Percentiles rank a stretch among this genome's conserved stretches.
These are phyloP conservation scores for Pseudonaja textilis DNA, from an alignment of 2,113 vertebrate species.

Conservation along the genomic window DNA sequence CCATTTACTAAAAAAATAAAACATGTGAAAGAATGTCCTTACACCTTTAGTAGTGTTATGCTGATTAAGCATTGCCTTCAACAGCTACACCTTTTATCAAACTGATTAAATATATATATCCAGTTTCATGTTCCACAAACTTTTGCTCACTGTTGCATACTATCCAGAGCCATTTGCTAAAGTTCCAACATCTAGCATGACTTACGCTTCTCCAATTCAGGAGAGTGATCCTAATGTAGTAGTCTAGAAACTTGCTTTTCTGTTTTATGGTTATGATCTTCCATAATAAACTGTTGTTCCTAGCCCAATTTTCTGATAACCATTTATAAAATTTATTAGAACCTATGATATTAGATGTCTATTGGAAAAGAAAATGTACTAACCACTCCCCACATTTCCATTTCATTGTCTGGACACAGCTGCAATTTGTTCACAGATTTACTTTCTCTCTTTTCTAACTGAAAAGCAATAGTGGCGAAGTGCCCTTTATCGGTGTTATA, in stretches of 20 bases:
- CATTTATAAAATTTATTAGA: background rate
- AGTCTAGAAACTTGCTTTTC: background rate
- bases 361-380: background rate
- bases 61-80: background rate
- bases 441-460: fast-evolving
- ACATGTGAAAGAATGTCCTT: background rate
- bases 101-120: background rate
- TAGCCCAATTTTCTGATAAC: background rate
- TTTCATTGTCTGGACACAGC: background rate
- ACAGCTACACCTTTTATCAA: background rate
- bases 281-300: background rate
- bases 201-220: background rate
- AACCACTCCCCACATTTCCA: background rate
- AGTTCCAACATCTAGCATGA: background rate
- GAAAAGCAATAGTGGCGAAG: background rate
- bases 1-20: background rate
- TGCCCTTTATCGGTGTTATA: background rate
- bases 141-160: background rate
- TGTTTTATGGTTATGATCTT: background rate
- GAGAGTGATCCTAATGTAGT: background rate
- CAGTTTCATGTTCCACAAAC: background rate
- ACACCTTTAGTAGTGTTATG: background rate
- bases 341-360: background rate
- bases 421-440: background rate
- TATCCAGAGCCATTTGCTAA: background rate